Percentiles rank a stretch among this genome's conserved stretches.
These are phyloP conservation scores for Atrina japonica DNA, from an alignment of 2,888 invertebrate genomes.

Conservation along the genomic window DNA sequence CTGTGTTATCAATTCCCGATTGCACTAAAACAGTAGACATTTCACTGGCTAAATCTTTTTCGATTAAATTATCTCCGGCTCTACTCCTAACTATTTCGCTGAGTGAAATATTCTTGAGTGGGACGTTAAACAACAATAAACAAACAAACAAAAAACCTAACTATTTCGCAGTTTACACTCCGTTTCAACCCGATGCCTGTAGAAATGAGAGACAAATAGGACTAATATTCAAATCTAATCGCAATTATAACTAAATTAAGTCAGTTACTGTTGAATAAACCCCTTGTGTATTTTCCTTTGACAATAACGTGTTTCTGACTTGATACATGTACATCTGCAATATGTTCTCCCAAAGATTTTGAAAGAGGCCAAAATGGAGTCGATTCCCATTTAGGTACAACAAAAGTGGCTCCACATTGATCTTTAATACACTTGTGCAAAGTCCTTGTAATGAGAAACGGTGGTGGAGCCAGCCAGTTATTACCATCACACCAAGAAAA, in stretches of 20 bases:
- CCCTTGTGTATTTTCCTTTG: not conserved
- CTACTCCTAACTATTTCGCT: too few species aligned
- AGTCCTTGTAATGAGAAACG: not conserved
- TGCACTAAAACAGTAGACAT: constrained; percentile 29
- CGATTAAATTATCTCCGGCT: not conserved
- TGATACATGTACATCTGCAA: not conserved
- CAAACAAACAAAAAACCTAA: too few species aligned
- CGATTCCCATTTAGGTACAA: not conserved
- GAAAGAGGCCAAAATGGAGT: too few species aligned
- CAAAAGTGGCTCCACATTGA: not conserved
- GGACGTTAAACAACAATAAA: too few species aligned
- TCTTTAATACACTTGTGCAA: not conserved
- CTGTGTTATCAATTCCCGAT: constrained; percentile 29
- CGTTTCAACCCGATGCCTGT: constrained; percentile 13
- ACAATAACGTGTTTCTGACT: not conserved
- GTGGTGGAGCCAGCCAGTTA: not conserved
- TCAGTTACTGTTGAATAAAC: not conserved
- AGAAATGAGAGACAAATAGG: not conserved
- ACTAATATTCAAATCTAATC: constrained; percentile 7
- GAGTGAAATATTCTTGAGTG: too few species aligned
- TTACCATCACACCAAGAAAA: too few species aligned
- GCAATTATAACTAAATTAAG: not conserved
- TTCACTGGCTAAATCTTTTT: constrained; percentile 8
- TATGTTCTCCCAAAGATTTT: not conserved
- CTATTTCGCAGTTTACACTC: not conserved